Evolutionary conservation across 2,113 vertebrate species (phyloP), one percentile per base, ranked within the genome.

Genomic region (Heterochromis multidens): DNA sequence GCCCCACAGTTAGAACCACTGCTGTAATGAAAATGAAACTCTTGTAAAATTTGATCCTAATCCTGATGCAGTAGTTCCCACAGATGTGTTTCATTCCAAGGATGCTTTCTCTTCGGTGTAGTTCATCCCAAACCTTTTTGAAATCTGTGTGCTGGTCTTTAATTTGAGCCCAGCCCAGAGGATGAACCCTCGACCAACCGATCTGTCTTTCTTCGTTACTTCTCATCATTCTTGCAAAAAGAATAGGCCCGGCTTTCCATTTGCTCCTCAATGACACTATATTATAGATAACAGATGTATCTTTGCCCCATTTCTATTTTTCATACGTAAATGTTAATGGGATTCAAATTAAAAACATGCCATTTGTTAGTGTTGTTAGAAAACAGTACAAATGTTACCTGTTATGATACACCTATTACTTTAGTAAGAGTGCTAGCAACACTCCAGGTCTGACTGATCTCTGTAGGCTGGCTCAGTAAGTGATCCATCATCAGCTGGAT

Each of bases 401-500:
- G 27, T 59, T 43, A 27, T 65, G 29, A 76, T 43, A 7, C 6
- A 59, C 37, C 79, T 2, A 77, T 70, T 33, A 56, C 76, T 62
- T n/a, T 17, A 76, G 46, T 35, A 10, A 59, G n/a, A 6, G 60
- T 40, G 29, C 10, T 76, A 77, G 60, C 54, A 56, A 27, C 81
- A 62, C 70, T 37, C 27, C 23, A 46, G 79, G 29, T 31, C 29
- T 33, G 59, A 85, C 56, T 77, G 40, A 52, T 85, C 60, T 84
- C 56, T 74, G 81, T 35, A 60, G 67, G 29, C 63, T 33, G 59
- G 21, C 33, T 80, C 56, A 54, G 86, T 56, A 33, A 60, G 72
- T 85, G 82, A 90, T 87, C 90, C 65, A 79, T 89, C 88, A 91
- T 89, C 80, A 88, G 85, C 52, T 16, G 25, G 87, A 63, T 88